phyloP scores from a whole-genome alignment of 1,140 invertebrate species.

The Achroia grisella region DNA sequence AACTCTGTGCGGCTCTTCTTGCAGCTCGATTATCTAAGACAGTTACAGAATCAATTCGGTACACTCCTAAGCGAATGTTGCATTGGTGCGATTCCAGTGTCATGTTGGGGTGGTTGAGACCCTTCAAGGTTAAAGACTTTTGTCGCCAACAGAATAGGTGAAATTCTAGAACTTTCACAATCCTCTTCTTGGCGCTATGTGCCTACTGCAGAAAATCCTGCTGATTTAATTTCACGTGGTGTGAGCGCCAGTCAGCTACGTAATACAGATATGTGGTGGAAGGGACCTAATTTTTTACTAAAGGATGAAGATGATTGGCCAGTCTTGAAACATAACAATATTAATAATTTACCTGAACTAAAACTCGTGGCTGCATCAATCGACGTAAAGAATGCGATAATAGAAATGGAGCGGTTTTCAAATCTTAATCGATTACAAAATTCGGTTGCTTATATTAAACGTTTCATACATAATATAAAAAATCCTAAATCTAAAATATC shows the following conservation, averaged over 20 bases:
- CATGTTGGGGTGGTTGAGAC: constrained; percentile 15
- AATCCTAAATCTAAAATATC: constrained; percentile 4
- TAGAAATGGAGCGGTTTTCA: constrained; percentile 8
- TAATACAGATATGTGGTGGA: constrained; percentile 10
- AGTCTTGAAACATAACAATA: background rate
- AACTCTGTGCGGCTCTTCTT: constrained; percentile 17
- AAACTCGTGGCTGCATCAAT: background rate
- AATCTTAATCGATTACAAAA: too few relatives aligned
- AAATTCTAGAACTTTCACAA: constrained; percentile 2
- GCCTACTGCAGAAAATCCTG: constrained; percentile 9
- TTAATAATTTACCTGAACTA: constrained; percentile 9
- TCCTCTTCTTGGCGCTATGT: constrained; percentile 11
- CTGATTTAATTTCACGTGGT: constrained; percentile 11
- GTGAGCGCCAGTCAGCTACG: background rate
- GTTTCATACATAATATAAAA: too few relatives aligned
- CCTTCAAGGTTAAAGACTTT: constrained; percentile 1
- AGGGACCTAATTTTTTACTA: constrained; percentile 7
- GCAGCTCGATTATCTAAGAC: constrained; percentile 10
- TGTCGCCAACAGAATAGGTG: background rate
- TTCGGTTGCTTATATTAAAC: too few relatives aligned
- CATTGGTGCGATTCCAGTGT: constrained; percentile 23
- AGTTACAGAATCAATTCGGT: constrained; percentile 5
- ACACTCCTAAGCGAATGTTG: background rate
- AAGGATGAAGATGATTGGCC: constrained; percentile 9
- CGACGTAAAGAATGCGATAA: constrained; percentile 8